phyloP scores from a whole-genome alignment of 2,797 vertebrate species.

The Phylloscopus collybita region DNA sequence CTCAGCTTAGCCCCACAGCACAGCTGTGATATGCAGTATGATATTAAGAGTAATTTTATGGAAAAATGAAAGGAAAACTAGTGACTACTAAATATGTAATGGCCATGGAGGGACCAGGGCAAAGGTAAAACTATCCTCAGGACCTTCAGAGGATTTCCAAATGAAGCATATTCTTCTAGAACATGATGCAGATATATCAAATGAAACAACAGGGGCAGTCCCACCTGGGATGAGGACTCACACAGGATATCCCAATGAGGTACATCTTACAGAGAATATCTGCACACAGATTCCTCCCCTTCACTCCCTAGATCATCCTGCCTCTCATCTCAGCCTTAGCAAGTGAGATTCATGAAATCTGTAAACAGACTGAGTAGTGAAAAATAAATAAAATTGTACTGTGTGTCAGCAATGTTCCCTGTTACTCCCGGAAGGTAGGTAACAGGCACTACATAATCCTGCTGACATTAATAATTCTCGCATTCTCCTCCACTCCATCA shows the following conservation, averaged over 20 bases:
- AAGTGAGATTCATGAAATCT: constrained; percentile 12
- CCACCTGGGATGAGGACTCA: neutral
- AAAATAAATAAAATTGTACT: constrained; percentile 49
- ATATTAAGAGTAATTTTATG: neutral
- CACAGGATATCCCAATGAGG: neutral
- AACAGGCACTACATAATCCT: constrained; percentile 11
- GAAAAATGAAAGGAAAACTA: neutral
- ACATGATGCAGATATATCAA: neutral
- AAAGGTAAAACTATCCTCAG: neutral
- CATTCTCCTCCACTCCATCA: constrained; percentile 18
- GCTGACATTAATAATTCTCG: constrained; percentile 31
- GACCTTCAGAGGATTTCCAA: neutral
- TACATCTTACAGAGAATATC: neutral
- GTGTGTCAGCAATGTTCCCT: constrained; percentile 12
- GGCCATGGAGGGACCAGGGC: neutral
- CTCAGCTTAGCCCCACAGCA: neutral
- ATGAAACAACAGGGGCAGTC: neutral
- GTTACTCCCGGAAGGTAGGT: neutral
- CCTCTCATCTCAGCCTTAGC: neutral
- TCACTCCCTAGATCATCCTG: neutral
- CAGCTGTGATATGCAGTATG: neutral
- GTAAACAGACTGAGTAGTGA: constrained; percentile 16
- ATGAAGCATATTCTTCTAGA: neutral
- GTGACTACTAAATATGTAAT: neutral
- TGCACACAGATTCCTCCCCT: neutral